Evolutionary conservation across 2,888 invertebrate species (phyloP), one percentile per base, ranked within the genome.

Genomic region (Megamerina dolium): DNA sequence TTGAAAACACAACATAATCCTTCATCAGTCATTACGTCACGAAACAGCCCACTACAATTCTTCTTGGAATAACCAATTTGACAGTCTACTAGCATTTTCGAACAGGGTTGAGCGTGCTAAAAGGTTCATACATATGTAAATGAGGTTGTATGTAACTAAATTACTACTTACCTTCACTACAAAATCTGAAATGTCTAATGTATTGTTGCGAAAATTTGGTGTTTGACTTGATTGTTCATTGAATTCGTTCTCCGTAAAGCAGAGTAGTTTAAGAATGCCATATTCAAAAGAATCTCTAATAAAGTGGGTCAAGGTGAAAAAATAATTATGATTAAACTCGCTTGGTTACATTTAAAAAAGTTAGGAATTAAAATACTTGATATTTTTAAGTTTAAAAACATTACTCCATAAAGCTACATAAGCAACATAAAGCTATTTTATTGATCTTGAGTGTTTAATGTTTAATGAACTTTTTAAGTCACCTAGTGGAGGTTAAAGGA

Each of bases 1-100:
- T 90, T 90, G 60, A 89, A 89, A 3, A 85, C 82, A 64, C 89
- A 90, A 60, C 90, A 90, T 2, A 88, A 74, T 0, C 90, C 90
- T 64, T 88, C 88, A 57, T 90, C 89, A 0, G 89, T 88, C 42
- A 87, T 72, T 32, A 84, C 79, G 0, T 82, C 78, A 57, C 82
- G 83, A 66, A 89, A 88, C 45, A 85, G 60, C 32, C 81, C 76
- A 10, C 76, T 73, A 56, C 89, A 89, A 46, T 78, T 76, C 52
- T 75, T 72, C 1, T 58, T 59, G 6, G 73, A 70, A 0, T 78
- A 78, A 57, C 80, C 78, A 81, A 86, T 87, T 45, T 72, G 64
- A 58, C 89, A 89, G 17, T 74, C 60, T 4, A 79, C 73, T 12
- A 89, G 57, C 60, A 64, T 54, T 5, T 49, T 49, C 1, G 50